Percentiles rank a stretch among this genome's conserved stretches.
Conservation (phyloP, 2,113 vertebrate genomes). For the Nematolebias whitei region DNA sequence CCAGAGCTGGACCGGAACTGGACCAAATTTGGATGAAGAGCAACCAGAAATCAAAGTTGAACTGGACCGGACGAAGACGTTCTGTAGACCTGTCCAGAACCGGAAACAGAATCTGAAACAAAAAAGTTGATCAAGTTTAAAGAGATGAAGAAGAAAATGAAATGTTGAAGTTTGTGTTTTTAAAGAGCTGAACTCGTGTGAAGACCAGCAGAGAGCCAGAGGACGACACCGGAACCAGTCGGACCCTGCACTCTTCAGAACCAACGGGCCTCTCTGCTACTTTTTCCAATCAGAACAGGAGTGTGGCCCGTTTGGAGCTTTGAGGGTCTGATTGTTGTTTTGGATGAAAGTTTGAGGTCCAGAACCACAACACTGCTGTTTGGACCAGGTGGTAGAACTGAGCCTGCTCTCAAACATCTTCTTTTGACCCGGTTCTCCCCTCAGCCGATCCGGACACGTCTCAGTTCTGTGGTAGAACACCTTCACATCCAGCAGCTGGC, state of each 20-base stretch:
- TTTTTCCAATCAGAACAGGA: slow-evolving; percentile 24
- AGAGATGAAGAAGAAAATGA: slow-evolving; percentile 52
- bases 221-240: not conserved
- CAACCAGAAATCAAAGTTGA: slow-evolving; percentile 25
- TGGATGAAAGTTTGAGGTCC: no score
- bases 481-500: slow-evolving; percentile 6
- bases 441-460: not conserved
- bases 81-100: no score
- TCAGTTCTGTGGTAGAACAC: slow-evolving; percentile 33
- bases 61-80: slow-evolving; percentile 42
- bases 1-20: slow-evolving; percentile 57
- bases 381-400: not conserved
- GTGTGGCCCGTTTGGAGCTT: not conserved
- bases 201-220: slow-evolving; percentile 41
- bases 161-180: slow-evolving; percentile 62
- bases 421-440: not conserved
- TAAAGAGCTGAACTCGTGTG: slow-evolving; percentile 52
- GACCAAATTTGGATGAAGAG: slow-evolving; percentile 63
- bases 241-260: not conserved
- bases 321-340: slow-evolving; percentile 3
- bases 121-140: slow-evolving; percentile 54
- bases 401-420: slow-evolving; percentile 8
- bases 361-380: not conserved
- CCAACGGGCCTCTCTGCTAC: slow-evolving; percentile 28
- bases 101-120: no score